Evolutionary conservation across 2,888 invertebrate genomes (phyloP).

Genomic region (Aleiodes alternator): DNA sequence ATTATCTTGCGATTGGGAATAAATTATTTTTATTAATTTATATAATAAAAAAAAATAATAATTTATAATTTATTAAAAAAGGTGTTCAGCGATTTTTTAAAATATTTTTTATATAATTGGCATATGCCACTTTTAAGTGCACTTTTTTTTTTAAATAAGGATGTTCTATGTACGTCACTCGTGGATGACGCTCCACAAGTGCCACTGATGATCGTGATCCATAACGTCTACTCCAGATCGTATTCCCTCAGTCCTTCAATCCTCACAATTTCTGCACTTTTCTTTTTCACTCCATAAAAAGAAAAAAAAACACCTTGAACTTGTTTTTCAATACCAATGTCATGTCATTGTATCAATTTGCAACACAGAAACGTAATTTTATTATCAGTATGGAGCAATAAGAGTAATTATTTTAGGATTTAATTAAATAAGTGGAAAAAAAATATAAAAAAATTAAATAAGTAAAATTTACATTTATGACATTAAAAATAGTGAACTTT

Average conservation of each 20-base stretch:
- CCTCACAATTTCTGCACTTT: conserved; percentile 4
- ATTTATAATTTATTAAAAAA: not conserved
- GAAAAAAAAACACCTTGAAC: conserved; percentile 13
- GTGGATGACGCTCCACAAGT: conserved; percentile 52
- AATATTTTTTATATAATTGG: not conserved
- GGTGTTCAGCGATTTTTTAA: not conserved
- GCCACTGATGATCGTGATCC: conserved; percentile 52
- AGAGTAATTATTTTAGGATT: no score
- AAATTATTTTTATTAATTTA: not conserved
- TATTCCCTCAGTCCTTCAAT: conserved; percentile 7
- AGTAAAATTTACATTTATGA: no score
- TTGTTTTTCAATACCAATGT: not conserved
- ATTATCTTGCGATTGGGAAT: no score
- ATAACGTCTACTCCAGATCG: conserved; percentile 39
- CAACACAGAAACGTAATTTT: no score
- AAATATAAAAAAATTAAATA: no score
- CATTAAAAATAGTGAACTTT: no score
- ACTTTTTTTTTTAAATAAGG: conserved; percentile 4
- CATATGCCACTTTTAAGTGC: conserved; percentile 10
- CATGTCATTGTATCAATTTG: no score
- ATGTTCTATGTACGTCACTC: not conserved
- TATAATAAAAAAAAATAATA: no score
- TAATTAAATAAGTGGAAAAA: no score
- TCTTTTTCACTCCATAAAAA: conserved; percentile 6
- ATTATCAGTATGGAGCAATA: no score